phyloP scores from a whole-genome alignment of 2,888 invertebrate species.

The Synanthedon tipuliformis region DNA sequence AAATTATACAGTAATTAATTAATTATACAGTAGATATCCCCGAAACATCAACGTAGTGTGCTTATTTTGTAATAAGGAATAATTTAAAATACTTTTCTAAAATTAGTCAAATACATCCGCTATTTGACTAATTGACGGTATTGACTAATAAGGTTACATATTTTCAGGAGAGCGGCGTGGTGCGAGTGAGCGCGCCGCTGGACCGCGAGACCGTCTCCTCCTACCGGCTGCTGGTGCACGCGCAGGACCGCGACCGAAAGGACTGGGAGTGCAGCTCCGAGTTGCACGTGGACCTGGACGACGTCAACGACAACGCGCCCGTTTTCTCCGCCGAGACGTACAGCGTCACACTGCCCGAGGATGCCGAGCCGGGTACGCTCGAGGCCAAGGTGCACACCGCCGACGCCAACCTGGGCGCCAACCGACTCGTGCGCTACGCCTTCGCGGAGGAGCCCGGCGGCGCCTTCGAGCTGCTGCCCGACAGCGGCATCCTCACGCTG shows the following conservation, averaged over 20 bases:
- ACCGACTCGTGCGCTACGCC: conserved; percentile 86
- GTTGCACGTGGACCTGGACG: conserved; percentile 79
- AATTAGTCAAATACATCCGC: too few species aligned
- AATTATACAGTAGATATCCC: too few species aligned
- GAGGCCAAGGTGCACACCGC: conserved; percentile 90
- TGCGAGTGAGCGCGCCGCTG: conserved; percentile 77
- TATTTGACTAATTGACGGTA: too few species aligned
- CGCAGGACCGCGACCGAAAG: conserved; percentile 83
- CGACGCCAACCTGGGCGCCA: conserved; percentile 81
- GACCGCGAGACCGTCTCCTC: conserved; percentile 83
- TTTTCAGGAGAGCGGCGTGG: conserved; percentile 75
- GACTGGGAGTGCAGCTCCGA: conserved; percentile 85
- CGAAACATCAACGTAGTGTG: too few species aligned
- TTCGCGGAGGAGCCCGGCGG: conserved; percentile 72
- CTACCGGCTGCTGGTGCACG: conserved; percentile 83
- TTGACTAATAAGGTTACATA: too few species aligned
- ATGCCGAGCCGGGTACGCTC: conserved; percentile 87
- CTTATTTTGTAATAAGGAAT: too few species aligned
- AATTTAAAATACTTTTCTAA: too few species aligned
- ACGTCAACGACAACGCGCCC: conserved; percentile 90
- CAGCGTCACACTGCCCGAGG: conserved; percentile 86
- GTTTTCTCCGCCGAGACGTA: conserved; percentile 79
- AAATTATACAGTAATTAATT: too few species aligned
- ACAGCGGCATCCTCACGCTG: conserved; percentile 88
- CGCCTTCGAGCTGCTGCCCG: conserved; percentile 83